Percentiles rank a stretch among this genome's conserved stretches.
phyloP scores from a whole-genome alignment of 2,888 invertebrate species.

The Clivina fossor region DNA sequence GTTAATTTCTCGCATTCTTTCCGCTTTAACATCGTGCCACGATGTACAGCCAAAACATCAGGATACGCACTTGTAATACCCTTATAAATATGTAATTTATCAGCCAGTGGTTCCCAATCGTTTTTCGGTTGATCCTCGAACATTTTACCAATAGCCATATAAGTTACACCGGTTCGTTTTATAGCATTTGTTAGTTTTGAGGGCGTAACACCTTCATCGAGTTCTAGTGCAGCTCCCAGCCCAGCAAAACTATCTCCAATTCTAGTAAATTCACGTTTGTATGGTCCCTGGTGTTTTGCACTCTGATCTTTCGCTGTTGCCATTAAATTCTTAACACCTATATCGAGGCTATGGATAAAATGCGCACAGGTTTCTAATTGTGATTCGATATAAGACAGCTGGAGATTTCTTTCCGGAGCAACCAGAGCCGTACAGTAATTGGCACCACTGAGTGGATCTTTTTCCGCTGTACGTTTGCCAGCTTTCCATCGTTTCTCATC shows the following conservation, averaged over 20 bases:
- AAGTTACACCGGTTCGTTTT: slow-evolving; percentile 84
- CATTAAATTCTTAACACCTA: slow-evolving; percentile 80
- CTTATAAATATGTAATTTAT: slow-evolving; percentile 91
- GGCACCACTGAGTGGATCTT: slow-evolving; percentile 86
- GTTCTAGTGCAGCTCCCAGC: slow-evolving; percentile 80
- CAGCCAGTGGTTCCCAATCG: slow-evolving; percentile 89
- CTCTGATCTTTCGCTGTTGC: slow-evolving; percentile 80
- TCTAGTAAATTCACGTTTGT: slow-evolving; percentile 88
- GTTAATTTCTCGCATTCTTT: slow-evolving; percentile 83
- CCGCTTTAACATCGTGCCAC: slow-evolving; percentile 85
- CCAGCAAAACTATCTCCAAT: slow-evolving; percentile 85
- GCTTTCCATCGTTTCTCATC: slow-evolving; percentile 98
- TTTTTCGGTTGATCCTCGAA: slow-evolving; percentile 88
- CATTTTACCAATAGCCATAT: slow-evolving; percentile 84
- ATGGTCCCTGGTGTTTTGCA: slow-evolving; percentile 82
- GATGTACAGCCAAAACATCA: slow-evolving; percentile 86
- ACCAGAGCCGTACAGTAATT: slow-evolving; percentile 89
- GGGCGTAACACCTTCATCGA: slow-evolving; percentile 71
- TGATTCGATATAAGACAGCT: slow-evolving; percentile 74
- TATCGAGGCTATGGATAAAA: slow-evolving; percentile 85
- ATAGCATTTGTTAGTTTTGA: slow-evolving; percentile 72
- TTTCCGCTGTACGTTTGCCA: slow-evolving; percentile 93
- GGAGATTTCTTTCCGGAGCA: slow-evolving; percentile 77
- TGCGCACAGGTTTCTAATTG: slow-evolving; percentile 81
- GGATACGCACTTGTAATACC: slow-evolving; percentile 90